Conservation (phyloP, 2,888 invertebrate genomes). For the Charanyca ferruginea region DNA sequence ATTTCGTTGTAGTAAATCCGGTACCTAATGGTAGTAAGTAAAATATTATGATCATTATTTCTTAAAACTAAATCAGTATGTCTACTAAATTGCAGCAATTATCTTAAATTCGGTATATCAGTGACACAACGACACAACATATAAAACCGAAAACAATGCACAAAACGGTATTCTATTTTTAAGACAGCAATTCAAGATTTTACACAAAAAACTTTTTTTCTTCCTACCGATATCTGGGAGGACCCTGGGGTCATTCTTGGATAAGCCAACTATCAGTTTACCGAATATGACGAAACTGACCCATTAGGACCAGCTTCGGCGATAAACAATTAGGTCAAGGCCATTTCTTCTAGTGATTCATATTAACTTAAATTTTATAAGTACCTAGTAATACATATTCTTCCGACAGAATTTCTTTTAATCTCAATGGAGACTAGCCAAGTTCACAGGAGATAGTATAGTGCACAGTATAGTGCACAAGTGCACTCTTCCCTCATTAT, state of each 20-base stretch:
- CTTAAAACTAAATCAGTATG: constrained; percentile 16
- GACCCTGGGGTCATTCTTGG: constrained; percentile 51
- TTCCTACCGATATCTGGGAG: constrained; percentile 35
- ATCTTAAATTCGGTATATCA: constrained; percentile 9
- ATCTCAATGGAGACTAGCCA: background rate
- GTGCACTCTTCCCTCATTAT: too few relatives aligned
- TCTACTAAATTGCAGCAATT: background rate
- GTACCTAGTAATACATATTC: background rate
- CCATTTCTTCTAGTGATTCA: constrained; percentile 60
- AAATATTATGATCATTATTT: background rate
- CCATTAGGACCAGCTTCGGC: constrained; percentile 40
- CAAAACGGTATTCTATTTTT: constrained; percentile 13
- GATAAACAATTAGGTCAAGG: constrained; percentile 66
- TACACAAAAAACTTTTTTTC: constrained; percentile 15
- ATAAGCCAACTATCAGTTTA: constrained; percentile 40
- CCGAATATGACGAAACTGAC: constrained; percentile 64
- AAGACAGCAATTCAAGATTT: background rate
- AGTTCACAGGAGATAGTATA: too few relatives aligned
- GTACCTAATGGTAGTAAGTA: too few relatives aligned
- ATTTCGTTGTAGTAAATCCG: too few relatives aligned
- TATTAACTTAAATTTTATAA: background rate
- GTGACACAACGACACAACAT: background rate
- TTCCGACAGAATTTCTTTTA: background rate
- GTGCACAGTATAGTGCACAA: too few relatives aligned
- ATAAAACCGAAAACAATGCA: constrained; percentile 21